Conservation (phyloP, 2,888 invertebrate species). For the Caenorhabditis drosophilae region DNA sequence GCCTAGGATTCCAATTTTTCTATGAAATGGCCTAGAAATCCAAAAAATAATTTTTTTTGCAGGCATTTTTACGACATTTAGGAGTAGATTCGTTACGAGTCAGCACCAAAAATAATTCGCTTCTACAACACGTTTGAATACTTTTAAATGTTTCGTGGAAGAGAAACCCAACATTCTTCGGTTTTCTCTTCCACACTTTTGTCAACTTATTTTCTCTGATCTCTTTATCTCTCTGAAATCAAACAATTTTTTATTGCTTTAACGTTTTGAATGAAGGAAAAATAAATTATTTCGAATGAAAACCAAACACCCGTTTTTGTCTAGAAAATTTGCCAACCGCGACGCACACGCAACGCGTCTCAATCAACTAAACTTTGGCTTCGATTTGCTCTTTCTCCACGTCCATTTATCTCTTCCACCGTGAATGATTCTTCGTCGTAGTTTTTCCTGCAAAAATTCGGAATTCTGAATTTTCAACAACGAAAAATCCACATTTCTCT, state of each 20-base stretch:
- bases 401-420: constrained; percentile 37
- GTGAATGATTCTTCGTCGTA: constrained; percentile 17
- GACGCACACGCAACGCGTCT: too few relatives aligned
- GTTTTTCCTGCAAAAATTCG: too few relatives aligned
- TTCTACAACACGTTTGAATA: constrained; percentile 32
- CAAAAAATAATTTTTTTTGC: background rate
- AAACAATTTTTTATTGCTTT: too few relatives aligned
- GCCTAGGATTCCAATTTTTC: too few relatives aligned
- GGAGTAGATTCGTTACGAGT: constrained; percentile 26
- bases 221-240: background rate
- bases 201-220: background rate
- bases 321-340: too few relatives aligned
- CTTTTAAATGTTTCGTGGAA: too few relatives aligned
- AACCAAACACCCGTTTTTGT: too few relatives aligned
- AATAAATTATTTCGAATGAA: too few relatives aligned
- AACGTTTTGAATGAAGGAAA: too few relatives aligned
- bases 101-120: constrained; percentile 38
- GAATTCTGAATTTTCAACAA: too few relatives aligned
- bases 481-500: background rate
- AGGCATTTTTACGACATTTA: constrained; percentile 31
- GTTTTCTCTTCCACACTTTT: constrained; percentile 6
- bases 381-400: constrained; percentile 24
- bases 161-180: constrained; percentile 9
- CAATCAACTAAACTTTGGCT: constrained; percentile 25
- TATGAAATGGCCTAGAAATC: too few relatives aligned